A percentile compares a stretch with the other conserved stretches of the same genome.
These are phyloP conservation scores for Calonectris borealis DNA, from an alignment of 2,113 vertebrate genomes.

Conservation along the genomic window DNA sequence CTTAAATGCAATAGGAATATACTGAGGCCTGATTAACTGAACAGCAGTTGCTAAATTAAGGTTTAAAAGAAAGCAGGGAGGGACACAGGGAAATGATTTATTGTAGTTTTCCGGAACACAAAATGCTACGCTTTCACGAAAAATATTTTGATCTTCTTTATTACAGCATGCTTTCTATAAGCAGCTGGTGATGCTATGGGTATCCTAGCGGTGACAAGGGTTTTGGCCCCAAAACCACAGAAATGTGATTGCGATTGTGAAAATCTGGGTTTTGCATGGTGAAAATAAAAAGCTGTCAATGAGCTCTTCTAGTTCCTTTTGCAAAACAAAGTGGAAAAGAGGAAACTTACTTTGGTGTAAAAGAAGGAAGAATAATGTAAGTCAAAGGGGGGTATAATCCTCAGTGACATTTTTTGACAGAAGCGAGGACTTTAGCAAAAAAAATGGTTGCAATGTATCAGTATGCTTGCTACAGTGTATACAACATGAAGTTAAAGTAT, in stretches of 20 bases:
- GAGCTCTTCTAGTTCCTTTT: background rate
- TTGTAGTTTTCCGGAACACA: background rate
- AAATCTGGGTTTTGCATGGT: background rate
- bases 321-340: background rate
- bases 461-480: background rate
- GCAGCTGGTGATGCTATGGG: background rate
- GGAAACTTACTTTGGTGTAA: background rate
- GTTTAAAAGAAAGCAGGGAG: background rate
- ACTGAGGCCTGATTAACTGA: background rate
- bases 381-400: background rate
- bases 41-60: background rate
- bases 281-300: background rate
- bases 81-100: background rate
- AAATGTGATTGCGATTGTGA: background rate
- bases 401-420: background rate
- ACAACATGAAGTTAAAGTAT: background rate
- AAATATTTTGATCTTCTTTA: background rate
- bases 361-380: background rate
- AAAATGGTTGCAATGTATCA: background rate
- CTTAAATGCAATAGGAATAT: background rate
- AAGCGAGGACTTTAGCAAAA: background rate
- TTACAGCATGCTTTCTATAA: background rate
- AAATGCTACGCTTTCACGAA: background rate
- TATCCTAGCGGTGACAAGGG: background rate
- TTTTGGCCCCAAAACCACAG: background rate